These are phyloP conservation scores for Amiota minor DNA, from an alignment of 2,888 invertebrate genomes.

Conservation along the genomic window DNA sequence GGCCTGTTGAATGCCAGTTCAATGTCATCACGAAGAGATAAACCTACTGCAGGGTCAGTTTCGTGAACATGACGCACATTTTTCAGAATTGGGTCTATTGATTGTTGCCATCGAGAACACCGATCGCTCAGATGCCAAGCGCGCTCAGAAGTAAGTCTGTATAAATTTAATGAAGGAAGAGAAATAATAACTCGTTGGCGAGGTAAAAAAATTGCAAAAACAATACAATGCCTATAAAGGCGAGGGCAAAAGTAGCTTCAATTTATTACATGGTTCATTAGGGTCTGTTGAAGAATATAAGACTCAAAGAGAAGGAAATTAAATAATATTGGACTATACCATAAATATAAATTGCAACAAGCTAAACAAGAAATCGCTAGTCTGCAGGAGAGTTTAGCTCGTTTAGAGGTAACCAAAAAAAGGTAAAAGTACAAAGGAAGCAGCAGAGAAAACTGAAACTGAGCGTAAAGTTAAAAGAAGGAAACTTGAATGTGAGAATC, in stretches of 20 bases:
- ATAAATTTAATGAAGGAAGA: slow-evolving; percentile 88
- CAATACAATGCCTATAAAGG: slow-evolving; percentile 91
- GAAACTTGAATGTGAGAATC: slow-evolving; percentile 96
- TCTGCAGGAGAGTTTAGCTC: slow-evolving; percentile 93
- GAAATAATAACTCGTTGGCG: slow-evolving; percentile 86
- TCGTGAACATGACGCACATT: slow-evolving; percentile 90
- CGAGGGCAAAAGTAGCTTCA: slow-evolving; percentile 73
- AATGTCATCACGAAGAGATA: slow-evolving; percentile 84
- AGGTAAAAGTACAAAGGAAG: slow-evolving; percentile 92
- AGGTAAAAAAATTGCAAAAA: slow-evolving; percentile 90
- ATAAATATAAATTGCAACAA: slow-evolving; percentile 96
- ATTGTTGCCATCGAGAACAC: slow-evolving; percentile 84
- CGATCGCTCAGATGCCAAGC: slow-evolving; percentile 76
- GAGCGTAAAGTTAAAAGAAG: slow-evolving; percentile 95
- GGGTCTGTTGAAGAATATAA: slow-evolving; percentile 80
- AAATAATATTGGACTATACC: slow-evolving; percentile 91
- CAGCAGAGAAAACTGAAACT: slow-evolving; percentile 94
- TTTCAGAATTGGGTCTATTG: slow-evolving; percentile 89
- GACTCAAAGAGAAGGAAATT: slow-evolving; percentile 88
- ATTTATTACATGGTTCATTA: slow-evolving; percentile 78
- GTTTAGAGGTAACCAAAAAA: slow-evolving; percentile 95
- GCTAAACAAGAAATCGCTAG: slow-evolving; percentile 98
- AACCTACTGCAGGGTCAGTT: slow-evolving; percentile 85
- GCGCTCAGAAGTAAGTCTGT: slow-evolving; percentile 93
- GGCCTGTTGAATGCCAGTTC: slow-evolving; percentile 65